Conservation (phyloP, 1,140 invertebrate species). For the Mesaphorura yosii region DNA sequence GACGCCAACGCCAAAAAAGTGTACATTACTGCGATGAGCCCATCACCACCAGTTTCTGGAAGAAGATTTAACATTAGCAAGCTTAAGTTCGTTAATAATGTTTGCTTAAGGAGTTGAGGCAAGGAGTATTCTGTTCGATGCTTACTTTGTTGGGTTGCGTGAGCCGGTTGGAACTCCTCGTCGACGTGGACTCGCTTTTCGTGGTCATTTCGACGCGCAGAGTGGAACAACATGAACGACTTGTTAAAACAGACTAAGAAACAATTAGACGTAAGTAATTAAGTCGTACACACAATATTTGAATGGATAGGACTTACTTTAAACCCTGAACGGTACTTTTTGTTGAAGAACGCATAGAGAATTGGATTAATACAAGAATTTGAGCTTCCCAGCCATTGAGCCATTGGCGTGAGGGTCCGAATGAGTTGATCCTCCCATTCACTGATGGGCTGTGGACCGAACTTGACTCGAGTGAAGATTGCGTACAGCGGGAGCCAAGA, state of each 20-base stretch:
- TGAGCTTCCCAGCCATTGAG: constrained; percentile 48
- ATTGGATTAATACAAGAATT: constrained; percentile 32
- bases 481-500: constrained; percentile 50
- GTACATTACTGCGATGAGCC: too few species aligned
- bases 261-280: too few species aligned
- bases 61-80: too few species aligned
- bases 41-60: too few species aligned
- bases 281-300: too few species aligned
- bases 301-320: constrained; percentile 21
- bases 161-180: constrained; percentile 28
- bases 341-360: constrained; percentile 30
- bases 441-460: constrained; percentile 27
- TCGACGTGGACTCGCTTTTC: constrained; percentile 24
- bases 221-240: constrained; percentile 29
- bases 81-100: too few species aligned
- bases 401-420: constrained; percentile 40
- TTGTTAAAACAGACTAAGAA: constrained; percentile 26
- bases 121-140: too few species aligned
- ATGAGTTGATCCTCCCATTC: constrained; percentile 33
- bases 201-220: constrained; percentile 26
- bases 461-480: constrained; percentile 36
- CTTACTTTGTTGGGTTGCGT: constrained; percentile 25
- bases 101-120: too few species aligned
- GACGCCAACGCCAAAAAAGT: too few species aligned
- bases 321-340: constrained; percentile 29